These are phyloP conservation scores for Streblospio benedicti DNA, from an alignment of 1,140 invertebrate species.

Conservation along the genomic window DNA sequence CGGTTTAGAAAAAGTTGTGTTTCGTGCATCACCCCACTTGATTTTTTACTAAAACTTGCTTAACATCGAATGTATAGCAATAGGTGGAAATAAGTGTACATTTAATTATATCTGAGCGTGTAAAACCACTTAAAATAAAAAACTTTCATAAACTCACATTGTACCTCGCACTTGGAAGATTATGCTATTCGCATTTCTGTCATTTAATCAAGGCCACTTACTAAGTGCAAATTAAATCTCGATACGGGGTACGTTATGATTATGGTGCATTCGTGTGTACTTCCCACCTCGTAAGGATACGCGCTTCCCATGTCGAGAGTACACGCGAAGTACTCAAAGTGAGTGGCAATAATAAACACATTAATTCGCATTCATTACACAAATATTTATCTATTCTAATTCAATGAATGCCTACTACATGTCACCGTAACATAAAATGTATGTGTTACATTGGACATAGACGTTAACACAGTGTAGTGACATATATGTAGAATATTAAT, in stretches of 20 bases:
- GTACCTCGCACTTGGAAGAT: constrained; percentile 12
- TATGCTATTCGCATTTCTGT: constrained; percentile 1
- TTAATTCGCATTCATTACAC: neutral
- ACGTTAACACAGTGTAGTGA: constrained; percentile 19
- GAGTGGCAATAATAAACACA: neutral
- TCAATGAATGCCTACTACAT: neutral
- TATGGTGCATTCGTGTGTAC: too few relatives aligned
- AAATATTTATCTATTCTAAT: neutral
- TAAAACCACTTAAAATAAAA: neutral
- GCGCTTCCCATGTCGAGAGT: constrained; percentile 23
- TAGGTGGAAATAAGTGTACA: too few relatives aligned
- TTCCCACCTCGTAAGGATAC: too few relatives aligned
- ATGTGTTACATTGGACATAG: neutral
- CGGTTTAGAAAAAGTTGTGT: too few relatives aligned
- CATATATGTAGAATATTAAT: too few relatives aligned
- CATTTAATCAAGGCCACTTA: neutral
- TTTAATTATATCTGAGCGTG: too few relatives aligned
- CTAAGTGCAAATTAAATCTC: neutral
- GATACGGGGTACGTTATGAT: neutral
- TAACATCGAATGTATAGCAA: too few relatives aligned
- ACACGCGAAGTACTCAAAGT: constrained; percentile 15
- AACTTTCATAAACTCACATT: constrained; percentile 1
- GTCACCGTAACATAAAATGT: neutral
- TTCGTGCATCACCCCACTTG: too few relatives aligned
- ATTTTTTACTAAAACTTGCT: too few relatives aligned